Evolutionary conservation across 2,113 vertebrate genomes (phyloP).

Genomic region (Zapus hudsonius): DNA sequence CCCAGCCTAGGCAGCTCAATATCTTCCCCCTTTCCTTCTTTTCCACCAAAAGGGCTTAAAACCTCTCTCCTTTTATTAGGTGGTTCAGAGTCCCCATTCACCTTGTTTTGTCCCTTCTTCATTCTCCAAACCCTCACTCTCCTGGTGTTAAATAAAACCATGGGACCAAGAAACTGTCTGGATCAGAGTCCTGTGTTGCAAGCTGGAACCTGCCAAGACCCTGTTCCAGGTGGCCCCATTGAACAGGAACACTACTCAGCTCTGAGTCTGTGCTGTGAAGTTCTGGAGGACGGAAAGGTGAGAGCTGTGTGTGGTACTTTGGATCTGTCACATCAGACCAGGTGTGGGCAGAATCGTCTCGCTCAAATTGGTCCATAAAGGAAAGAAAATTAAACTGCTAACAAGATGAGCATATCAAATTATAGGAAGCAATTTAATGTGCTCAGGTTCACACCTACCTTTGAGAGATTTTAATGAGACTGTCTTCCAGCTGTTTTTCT

Average conservation of each 20-base stretch:
- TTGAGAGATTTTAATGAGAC: constrained; percentile 30
- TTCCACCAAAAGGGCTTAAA: no score
- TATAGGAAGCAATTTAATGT: constrained; percentile 4
- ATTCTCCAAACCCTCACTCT: no score
- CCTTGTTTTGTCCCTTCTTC: no score
- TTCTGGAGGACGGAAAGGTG: background rate
- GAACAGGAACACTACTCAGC: background rate
- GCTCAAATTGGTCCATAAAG: constrained; percentile 25
- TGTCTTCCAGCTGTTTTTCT: constrained; percentile 29
- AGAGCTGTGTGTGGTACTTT: background rate
- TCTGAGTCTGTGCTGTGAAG: background rate
- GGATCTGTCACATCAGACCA: background rate
- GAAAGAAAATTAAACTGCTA: constrained; percentile 47
- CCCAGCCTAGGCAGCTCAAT: no score
- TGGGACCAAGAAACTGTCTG: no score
- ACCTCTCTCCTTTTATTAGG: no score
- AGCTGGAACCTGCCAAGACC: background rate
- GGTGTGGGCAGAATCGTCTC: background rate
- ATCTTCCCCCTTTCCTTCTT: no score
- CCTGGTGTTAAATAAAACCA: no score
- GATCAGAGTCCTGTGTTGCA: no score
- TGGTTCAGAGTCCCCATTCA: no score
- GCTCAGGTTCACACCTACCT: constrained; percentile 23
- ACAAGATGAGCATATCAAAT: constrained; percentile 15
- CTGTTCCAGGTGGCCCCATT: background rate